A percentile compares a stretch with the other conserved stretches of the same genome.
phyloP scores from a whole-genome alignment of 2,113 vertebrate species.

The Cacatua alba region DNA sequence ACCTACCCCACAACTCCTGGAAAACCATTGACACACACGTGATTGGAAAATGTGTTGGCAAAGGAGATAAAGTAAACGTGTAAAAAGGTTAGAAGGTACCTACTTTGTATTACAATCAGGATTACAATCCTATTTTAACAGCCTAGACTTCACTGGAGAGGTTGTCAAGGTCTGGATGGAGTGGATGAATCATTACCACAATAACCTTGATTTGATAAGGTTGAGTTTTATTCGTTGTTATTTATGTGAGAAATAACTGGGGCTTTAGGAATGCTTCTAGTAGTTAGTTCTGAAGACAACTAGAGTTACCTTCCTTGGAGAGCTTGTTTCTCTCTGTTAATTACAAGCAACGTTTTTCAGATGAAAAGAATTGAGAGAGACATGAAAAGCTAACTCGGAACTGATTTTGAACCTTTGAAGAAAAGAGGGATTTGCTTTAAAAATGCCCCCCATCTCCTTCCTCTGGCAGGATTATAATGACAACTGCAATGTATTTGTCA shows the following conservation, averaged over 20 bases:
- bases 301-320: neutral
- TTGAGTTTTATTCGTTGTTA: neutral
- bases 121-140: neutral
- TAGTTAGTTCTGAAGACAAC: neutral
- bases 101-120: neutral
- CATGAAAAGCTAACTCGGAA: neutral
- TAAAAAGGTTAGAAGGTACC: neutral
- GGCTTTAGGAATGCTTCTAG: neutral
- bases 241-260: neutral
- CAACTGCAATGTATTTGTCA: constrained; percentile 18
- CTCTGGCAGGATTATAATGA: neutral
- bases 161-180: neutral
- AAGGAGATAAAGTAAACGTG: neutral
- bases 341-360: neutral
- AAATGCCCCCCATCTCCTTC: neutral
- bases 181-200: neutral
- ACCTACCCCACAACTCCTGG: neutral
- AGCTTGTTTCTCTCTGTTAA: neutral
- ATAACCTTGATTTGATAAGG: neutral
- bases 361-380: neutral
- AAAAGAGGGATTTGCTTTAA: neutral
- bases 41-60: neutral
- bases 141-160: neutral
- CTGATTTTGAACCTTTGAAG: neutral
- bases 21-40: neutral